A percentile compares a stretch with the other conserved stretches of the same genome.
Evolutionary conservation across 2,113 vertebrate species (phyloP).

Genomic region (Neotragus moschatus): DNA sequence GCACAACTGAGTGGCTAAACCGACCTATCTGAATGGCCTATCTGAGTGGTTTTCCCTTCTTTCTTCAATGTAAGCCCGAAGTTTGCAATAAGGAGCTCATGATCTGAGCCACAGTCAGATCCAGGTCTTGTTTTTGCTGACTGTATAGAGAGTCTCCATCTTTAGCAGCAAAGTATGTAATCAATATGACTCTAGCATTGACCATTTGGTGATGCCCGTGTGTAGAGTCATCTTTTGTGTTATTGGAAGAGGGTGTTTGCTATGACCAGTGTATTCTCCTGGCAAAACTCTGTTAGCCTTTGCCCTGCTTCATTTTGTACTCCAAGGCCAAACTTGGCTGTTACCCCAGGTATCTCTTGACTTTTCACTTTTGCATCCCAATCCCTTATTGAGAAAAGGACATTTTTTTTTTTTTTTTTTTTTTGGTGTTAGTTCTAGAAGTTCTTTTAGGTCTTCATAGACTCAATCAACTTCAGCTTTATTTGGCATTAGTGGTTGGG

Average conservation of each 20-base stretch:
- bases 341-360: not conserved
- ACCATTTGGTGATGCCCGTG: not conserved
- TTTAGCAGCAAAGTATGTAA: not conserved
- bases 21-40: not conserved
- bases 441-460: not conserved
- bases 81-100: not conserved
- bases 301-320: not conserved
- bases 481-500: not conserved
- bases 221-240: not conserved
- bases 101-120: not conserved
- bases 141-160: not conserved
- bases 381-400: not conserved
- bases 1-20: accelerated
- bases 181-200: not conserved
- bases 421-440: not conserved
- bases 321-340: not conserved
- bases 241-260: not conserved
- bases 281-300: not conserved
- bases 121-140: not conserved
- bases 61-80: not conserved
- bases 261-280: not conserved
- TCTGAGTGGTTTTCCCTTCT: not conserved
- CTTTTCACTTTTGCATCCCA: not conserved
- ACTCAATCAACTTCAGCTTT: not conserved
- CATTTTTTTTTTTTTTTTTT: not conserved